These are phyloP conservation scores for Poecile atricapillus DNA, from an alignment of 2,113 vertebrate species.

Conservation along the genomic window DNA sequence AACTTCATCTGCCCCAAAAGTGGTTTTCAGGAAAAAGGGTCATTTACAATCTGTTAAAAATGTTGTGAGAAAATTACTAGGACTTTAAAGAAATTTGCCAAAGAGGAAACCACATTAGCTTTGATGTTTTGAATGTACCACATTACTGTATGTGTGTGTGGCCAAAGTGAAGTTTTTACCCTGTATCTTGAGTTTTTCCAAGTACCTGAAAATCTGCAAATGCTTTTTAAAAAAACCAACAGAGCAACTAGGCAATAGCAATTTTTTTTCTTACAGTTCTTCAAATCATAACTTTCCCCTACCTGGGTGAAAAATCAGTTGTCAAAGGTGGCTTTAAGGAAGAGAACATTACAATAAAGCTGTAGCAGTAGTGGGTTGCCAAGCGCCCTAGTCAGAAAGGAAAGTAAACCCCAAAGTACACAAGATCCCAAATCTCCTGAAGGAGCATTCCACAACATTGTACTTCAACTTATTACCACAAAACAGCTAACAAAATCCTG, in stretches of 20 bases:
- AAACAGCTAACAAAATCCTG: constrained; percentile 74
- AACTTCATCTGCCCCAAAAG: not conserved
- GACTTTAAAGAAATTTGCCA: not conserved
- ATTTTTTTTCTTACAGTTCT: constrained; percentile 67
- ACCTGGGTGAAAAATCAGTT: constrained; percentile 74
- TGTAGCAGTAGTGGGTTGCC: constrained; percentile 77
- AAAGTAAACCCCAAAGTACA: constrained; percentile 23
- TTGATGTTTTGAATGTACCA: not conserved
- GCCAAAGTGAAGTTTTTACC: not conserved
- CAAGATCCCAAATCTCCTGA: constrained; percentile 20
- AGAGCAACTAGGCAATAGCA: constrained; percentile 63
- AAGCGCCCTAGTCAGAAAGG: constrained; percentile 50
- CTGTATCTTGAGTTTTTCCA: not conserved
- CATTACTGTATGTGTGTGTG: not conserved
- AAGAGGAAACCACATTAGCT: not conserved
- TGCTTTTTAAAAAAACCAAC: not conserved
- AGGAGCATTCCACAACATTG: constrained; percentile 57
- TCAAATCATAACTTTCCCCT: constrained; percentile 69
- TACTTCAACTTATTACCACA: constrained; percentile 51
- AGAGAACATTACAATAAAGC: constrained; percentile 76
- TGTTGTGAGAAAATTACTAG: not conserved
- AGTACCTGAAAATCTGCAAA: not conserved
- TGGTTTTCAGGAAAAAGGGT: constrained; percentile 32
- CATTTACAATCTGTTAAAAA: not conserved
- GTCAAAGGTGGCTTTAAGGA: constrained; percentile 77